Conservation (phyloP, 2,797 vertebrate genomes). For the Chaunax sp. region DNA sequence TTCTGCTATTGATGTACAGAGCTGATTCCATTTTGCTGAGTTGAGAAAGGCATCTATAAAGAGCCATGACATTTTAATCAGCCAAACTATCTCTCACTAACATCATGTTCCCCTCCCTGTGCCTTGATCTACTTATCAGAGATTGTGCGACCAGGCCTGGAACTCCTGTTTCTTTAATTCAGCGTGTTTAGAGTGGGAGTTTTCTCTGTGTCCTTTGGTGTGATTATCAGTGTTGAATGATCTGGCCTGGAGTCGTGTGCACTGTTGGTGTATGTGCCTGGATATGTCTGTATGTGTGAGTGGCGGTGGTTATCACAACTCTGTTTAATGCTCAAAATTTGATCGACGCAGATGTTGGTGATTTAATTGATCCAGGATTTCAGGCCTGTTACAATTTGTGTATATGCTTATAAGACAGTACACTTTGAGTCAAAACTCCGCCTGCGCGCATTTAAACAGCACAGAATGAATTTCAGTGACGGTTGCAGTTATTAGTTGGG, state of each 20-base stretch:
- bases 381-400: constrained; percentile 7
- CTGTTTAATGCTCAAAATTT: constrained; percentile 49
- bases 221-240: constrained; percentile 72
- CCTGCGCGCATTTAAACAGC: constrained; percentile 20
- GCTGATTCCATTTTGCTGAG: constrained; percentile 81
- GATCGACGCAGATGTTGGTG: constrained; percentile 49
- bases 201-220: constrained; percentile 74
- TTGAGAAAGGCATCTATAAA: constrained; percentile 82
- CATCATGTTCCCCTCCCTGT: constrained; percentile 78
- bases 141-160: constrained; percentile 71
- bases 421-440: constrained; percentile 42
- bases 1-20: constrained; percentile 72
- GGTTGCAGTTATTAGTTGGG: constrained; percentile 73
- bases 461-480: constrained; percentile 48
- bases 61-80: constrained; percentile 84
- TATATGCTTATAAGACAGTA: constrained; percentile 17
- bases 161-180: constrained; percentile 77
- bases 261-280: constrained; percentile 29
- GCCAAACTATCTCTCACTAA: constrained; percentile 79
- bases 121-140: constrained; percentile 83
- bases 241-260: constrained; percentile 67
- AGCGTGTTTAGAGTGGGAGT: constrained; percentile 77
- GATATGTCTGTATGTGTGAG: constrained; percentile 16
- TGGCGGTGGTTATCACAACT: constrained; percentile 45
- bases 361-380: constrained; percentile 55